Evolutionary conservation across 2,888 invertebrate genomes (phyloP).

Genomic region (Galeruca laticollis): DNA sequence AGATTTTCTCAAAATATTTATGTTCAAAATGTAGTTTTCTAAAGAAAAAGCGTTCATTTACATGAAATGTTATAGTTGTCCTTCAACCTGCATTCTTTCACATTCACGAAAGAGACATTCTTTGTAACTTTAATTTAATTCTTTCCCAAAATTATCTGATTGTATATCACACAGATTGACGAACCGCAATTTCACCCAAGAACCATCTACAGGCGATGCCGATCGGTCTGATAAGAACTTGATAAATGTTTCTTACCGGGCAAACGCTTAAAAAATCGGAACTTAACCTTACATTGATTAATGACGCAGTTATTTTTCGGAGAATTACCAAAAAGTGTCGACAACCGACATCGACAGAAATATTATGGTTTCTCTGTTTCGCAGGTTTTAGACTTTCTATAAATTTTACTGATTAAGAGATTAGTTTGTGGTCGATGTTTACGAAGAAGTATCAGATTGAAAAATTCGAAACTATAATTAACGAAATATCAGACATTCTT

Average conservation of each 20-base stretch:
- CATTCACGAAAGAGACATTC: neutral
- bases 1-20: too few relatives aligned
- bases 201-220: conserved; percentile 3
- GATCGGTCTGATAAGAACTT: conserved; percentile 26
- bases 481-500: neutral
- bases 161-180: conserved; percentile 8
- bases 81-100: too few relatives aligned
- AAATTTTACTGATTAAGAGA: conserved; percentile 21
- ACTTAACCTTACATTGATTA: conserved; percentile 28
- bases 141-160: conserved; percentile 5
- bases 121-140: neutral
- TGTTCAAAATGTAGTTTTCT: too few relatives aligned
- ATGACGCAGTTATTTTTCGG: conserved; percentile 22
- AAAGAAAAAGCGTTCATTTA: too few relatives aligned
- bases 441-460: neutral
- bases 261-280: conserved; percentile 22
- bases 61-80: too few relatives aligned
- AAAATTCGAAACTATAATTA: neutral
- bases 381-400: conserved; percentile 8
- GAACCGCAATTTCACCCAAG: conserved; percentile 12
- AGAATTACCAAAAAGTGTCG: conserved; percentile 24
- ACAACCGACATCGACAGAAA: conserved; percentile 4
- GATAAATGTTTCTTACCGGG: conserved; percentile 25
- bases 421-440: conserved; percentile 2
- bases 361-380: conserved; percentile 5